A percentile compares a stretch with the other conserved stretches of the same genome.
These are phyloP conservation scores for Apis laboriosa DNA, from an alignment of 1,140 invertebrate genomes.

Conservation along the genomic window DNA sequence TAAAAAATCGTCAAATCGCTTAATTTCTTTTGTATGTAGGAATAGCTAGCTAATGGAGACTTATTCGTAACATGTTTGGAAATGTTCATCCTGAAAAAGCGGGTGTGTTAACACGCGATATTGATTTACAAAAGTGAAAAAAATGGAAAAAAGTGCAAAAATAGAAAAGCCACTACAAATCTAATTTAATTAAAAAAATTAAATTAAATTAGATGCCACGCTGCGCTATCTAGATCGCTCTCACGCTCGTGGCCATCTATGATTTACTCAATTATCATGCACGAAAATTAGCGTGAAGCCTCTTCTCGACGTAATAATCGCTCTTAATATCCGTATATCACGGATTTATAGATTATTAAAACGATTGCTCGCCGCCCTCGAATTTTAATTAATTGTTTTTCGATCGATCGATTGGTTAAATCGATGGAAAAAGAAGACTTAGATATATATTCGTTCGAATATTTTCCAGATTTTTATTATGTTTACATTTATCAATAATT, in stretches of 20 bases:
- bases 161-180: slow-evolving; percentile 41
- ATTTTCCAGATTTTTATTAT: neutral
- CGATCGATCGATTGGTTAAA: neutral
- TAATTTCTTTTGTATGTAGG: too few relatives aligned
- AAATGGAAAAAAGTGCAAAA: slow-evolving; percentile 1
- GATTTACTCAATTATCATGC: slow-evolving; percentile 42
- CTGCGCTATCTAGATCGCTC: slow-evolving; percentile 31
- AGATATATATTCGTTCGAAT: neutral
- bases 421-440: neutral
- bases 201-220: slow-evolving; percentile 52
- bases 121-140: slow-evolving; percentile 45
- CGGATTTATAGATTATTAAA: slow-evolving; percentile 31
- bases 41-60: slow-evolving; percentile 30
- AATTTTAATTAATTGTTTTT: slow-evolving; percentile 20
- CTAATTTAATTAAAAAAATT: too few relatives aligned
- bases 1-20: too few relatives aligned
- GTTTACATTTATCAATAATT: too few relatives aligned
- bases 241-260: slow-evolving; percentile 5
- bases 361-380: neutral
- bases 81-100: slow-evolving; percentile 1
- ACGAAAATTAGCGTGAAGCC: slow-evolving; percentile 48
- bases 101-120: slow-evolving; percentile 48
- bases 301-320: slow-evolving; percentile 11
- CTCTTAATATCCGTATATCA: neutral
- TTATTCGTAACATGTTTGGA: slow-evolving; percentile 53